Evolutionary conservation across 2,888 invertebrate species (phyloP), one percentile per base, ranked within the genome.

Genomic region (Drosophila silvestris): DNA sequence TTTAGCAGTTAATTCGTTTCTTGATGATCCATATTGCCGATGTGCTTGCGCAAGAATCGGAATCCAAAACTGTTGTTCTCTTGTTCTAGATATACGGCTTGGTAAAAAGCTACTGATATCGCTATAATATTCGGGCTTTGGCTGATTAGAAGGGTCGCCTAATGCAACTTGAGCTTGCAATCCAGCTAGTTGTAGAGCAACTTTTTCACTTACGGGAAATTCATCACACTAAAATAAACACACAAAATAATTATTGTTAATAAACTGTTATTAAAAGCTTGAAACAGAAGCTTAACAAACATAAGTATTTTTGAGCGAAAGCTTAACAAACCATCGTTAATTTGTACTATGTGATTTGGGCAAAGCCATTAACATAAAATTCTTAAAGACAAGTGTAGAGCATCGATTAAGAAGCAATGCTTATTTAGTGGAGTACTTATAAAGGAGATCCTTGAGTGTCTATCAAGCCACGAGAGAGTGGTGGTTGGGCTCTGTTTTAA

Each of bases 151-250:
- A 0, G 96, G 96, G 94, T 98, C 97, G 16, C 98, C 98, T 60
- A 98, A 94, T n/a, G 98, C 96, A 53, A 98, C 98, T 94, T 98
- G 98, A 16, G 98, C 98, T 93, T 99, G 98, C 19, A 99, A 94
- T 28, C 99, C 99, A 0, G 98, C 98, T 84, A 99, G 94, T 93
- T 99, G 98, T 3, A 99, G 95, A 0, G 98, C 98, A 63, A 98
- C 98, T 93, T 98, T 97, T 94, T 98, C 98, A 41, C 97, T 98
- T 10, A 99, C 98, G 0, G 98, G 98, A 93, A 98, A 98, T 93
- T 98, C 98, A 93, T 99, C 98, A 94, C 97, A 95, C 97, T 98
- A 32, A 50, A 89, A 85, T 3, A 5, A 30, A 47, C 1, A 26
- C 16, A 26, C 47, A 47, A 1, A 52, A 16, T 1, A n/a, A 56